Base-by-base conservation (phyloP, 2,888 invertebrate genomes). In the Metallyticus violacea region DNA sequence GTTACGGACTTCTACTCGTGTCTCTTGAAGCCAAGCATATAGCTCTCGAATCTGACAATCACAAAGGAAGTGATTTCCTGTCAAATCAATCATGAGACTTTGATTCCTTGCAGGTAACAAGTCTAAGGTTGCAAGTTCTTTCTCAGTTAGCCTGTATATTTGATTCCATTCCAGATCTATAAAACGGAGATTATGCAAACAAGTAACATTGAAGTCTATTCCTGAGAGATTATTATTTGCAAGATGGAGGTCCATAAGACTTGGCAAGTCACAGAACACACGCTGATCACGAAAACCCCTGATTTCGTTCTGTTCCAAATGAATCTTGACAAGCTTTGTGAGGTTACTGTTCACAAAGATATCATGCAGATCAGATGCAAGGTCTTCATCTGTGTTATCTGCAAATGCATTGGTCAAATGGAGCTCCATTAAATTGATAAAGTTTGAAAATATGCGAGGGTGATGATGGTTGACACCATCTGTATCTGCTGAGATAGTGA, bases 251-350 rank as follows among this genome's bases (percentile, higher is more conserved):
- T 96, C 95, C 88, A 94, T 92, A 5, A 96, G 91, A 85, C 93
- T 93, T 0, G 95, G 95, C 28, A 96, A 91, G 89, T 95, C 94
- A 89, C 96, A 96, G 90, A 96, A 96, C 0, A 96, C 94, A 80
- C 93, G 93, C 22, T 93, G 92, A 90, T 95, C 95, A 87, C 92
- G 92, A 89, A 96, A 95, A 83, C 93, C 92, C 29, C 93, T 93
- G 40, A 96, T 96, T 90, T 96, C 95, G 90, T 96, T 96, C 89
- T 96, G 95, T 89, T 96, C 96, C 89, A 96, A 91, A 90, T 96
- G 96, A 1, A 96, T 91, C 90, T 96, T 96, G 88, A 93, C 93
- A 88, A 96, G 91, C 88, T 93, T 94, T 0, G 93, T 93, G 88
- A 96, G 90, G 90, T 95, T 94, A 89, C 95, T 92, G 89, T 95